Evolutionary conservation across 2,113 vertebrate species (phyloP).

Genomic region (Lamprologus lemairii): DNA sequence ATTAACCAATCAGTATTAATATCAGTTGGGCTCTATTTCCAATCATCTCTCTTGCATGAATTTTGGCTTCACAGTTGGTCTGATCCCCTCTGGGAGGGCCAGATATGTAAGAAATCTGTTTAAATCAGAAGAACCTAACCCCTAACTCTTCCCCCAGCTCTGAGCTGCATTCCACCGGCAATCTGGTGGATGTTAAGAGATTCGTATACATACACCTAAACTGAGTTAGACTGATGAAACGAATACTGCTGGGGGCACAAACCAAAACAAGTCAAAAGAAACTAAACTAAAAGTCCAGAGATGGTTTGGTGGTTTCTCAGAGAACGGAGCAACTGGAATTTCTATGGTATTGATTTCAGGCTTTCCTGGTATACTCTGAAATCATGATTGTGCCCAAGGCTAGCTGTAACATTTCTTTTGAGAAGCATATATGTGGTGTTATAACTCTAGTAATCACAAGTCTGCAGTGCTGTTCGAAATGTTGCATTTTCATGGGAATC

Average conservation of each 20-base stretch:
- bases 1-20: not conserved
- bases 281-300: not conserved
- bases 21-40: not conserved
- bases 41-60: not conserved
- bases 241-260: not conserved
- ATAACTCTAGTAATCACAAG: not conserved
- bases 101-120: not conserved
- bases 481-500: not conserved
- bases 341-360: not conserved
- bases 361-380: not conserved
- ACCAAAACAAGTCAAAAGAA: not conserved
- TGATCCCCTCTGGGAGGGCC: not conserved
- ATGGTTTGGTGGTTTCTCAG: not conserved
- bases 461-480: not conserved
- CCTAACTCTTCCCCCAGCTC: rapidly evolving
- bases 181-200: not conserved
- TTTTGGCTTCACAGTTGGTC: not conserved
- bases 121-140: not conserved
- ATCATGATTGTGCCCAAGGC: not conserved
- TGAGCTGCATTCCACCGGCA: not conserved
- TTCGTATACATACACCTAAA: not conserved
- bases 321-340: not conserved
- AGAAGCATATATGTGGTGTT: not conserved
- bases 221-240: not conserved
- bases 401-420: not conserved